Percentiles rank a stretch among this genome's conserved stretches.
Evolutionary conservation across 1,140 invertebrate genomes (phyloP).

Genomic region (Atta colombica): DNA sequence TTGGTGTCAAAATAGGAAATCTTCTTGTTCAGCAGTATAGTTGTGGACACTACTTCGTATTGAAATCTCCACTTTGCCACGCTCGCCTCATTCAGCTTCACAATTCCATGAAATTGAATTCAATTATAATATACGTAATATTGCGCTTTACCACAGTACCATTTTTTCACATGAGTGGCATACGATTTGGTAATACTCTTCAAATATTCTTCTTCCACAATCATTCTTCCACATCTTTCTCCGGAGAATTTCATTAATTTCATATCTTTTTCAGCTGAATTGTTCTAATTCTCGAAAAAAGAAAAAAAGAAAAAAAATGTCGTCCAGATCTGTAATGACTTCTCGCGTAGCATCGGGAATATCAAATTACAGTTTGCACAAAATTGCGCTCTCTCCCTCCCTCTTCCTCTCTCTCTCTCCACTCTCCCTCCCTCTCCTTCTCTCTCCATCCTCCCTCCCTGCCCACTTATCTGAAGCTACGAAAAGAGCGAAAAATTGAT

Average conservation of each 20-base stretch:
- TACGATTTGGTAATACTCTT: not conserved
- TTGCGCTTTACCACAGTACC: not conserved
- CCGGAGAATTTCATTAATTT: conserved; percentile 32
- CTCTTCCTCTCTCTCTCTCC: not conserved
- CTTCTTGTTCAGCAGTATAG: conserved; percentile 11
- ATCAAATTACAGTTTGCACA: conserved; percentile 51
- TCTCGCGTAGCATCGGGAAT: conserved; percentile 4
- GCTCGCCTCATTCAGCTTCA: not conserved
- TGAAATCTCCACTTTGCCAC: not conserved
- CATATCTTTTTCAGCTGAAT: not conserved
- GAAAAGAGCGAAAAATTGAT: conserved; percentile 32
- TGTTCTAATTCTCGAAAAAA: conserved; percentile 15
- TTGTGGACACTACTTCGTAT: not conserved
- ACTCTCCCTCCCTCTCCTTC: not conserved
- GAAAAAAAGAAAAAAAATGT: not conserved
- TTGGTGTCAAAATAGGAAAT: conserved; percentile 22
- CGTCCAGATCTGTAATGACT: not conserved
- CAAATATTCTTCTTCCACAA: too few species aligned
- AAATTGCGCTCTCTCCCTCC: not conserved
- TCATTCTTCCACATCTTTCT: conserved; percentile 8
- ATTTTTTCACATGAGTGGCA: not conserved
- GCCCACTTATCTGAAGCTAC: not conserved
- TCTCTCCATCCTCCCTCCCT: not conserved
- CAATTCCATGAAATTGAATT: conserved; percentile 33
- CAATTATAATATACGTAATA: not conserved